A percentile compares a stretch with the other conserved stretches of the same genome.
phyloP scores from a whole-genome alignment of 2,113 vertebrate genomes.

The Cinclus mexicanus region DNA sequence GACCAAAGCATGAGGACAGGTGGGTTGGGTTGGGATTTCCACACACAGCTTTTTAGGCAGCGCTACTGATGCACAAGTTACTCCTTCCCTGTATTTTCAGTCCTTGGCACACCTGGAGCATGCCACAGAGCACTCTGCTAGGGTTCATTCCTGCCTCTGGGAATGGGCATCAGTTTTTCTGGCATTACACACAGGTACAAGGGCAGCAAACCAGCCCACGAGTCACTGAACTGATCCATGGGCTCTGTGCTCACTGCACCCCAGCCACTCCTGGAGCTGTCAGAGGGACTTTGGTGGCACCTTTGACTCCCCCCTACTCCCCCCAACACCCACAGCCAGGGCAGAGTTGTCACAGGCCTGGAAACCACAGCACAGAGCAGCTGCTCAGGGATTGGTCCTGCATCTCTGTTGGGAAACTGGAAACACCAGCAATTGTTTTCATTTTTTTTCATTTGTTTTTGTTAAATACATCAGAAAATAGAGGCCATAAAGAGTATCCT shows the following conservation, averaged over 20 bases:
- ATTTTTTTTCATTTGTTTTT: not conserved
- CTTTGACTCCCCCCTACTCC: not conserved
- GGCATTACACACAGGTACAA: accelerated
- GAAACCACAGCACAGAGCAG: not conserved
- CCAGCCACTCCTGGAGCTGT: not conserved
- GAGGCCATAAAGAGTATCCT: constrained; percentile 7
- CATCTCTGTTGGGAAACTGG: constrained; percentile 8
- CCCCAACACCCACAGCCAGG: not conserved
- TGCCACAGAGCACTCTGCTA: accelerated
- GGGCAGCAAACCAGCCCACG: not conserved
- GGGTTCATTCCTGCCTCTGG: not conserved
- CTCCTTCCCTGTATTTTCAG: not conserved
- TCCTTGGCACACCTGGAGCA: not conserved
- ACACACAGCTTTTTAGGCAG: not conserved
- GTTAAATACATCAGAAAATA: not conserved
- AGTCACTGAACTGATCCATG: not conserved
- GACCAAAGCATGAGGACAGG: not conserved
- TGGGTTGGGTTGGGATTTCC: not conserved
- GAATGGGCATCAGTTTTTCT: not conserved
- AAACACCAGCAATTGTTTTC: constrained; percentile 70
- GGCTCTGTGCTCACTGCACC: not conserved
- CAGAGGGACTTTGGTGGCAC: not conserved
- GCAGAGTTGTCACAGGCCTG: not conserved
- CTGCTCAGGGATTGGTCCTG: constrained; percentile 20
- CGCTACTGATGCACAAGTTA: not conserved